phyloP scores from a whole-genome alignment of 2,888 invertebrate genomes.

The Holacanthella duospinosa region DNA sequence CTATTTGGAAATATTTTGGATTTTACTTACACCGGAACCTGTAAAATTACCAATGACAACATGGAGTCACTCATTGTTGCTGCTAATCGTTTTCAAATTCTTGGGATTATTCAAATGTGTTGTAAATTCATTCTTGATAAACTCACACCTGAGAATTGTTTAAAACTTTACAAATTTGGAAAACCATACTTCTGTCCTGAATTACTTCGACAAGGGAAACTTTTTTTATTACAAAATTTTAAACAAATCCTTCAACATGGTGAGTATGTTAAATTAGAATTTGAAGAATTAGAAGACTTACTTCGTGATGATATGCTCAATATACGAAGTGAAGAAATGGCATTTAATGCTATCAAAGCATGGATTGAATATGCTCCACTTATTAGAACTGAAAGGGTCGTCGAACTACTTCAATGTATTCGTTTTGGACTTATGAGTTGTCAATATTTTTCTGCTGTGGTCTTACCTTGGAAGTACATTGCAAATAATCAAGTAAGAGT shows the following conservation, averaged over 20 bases:
- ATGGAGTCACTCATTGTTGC: slow-evolving; percentile 58
- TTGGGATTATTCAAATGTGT: slow-evolving; percentile 60
- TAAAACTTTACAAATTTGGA: slow-evolving; percentile 60
- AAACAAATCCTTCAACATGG: slow-evolving; percentile 52
- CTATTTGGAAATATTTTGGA: slow-evolving; percentile 57
- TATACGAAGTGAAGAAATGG: slow-evolving; percentile 59
- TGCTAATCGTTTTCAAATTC: slow-evolving; percentile 62
- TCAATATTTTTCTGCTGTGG: slow-evolving; percentile 47
- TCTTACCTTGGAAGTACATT: slow-evolving; percentile 31
- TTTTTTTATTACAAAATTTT: slow-evolving; percentile 46
- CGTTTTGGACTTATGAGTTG: slow-evolving; percentile 56
- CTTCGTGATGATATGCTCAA: slow-evolving; percentile 61
- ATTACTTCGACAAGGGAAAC: slow-evolving; percentile 46
- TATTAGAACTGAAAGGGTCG: slow-evolving; percentile 48
- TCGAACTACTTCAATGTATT: slow-evolving; percentile 54
- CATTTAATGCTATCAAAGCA: slow-evolving; percentile 59
- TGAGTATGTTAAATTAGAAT: slow-evolving; percentile 53
- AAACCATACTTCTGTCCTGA: slow-evolving; percentile 59
- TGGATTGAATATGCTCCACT: slow-evolving; percentile 57
- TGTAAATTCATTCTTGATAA: slow-evolving; percentile 56
- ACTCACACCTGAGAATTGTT: slow-evolving; percentile 56
- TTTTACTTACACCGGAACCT: slow-evolving; percentile 62
- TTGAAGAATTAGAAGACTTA: slow-evolving; percentile 54
- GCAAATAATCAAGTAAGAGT: slow-evolving; percentile 22
- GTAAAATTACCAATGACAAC: slow-evolving; percentile 54